phyloP scores from a whole-genome alignment of 2,888 invertebrate genomes.

The Gymnosoma rotundatum region DNA sequence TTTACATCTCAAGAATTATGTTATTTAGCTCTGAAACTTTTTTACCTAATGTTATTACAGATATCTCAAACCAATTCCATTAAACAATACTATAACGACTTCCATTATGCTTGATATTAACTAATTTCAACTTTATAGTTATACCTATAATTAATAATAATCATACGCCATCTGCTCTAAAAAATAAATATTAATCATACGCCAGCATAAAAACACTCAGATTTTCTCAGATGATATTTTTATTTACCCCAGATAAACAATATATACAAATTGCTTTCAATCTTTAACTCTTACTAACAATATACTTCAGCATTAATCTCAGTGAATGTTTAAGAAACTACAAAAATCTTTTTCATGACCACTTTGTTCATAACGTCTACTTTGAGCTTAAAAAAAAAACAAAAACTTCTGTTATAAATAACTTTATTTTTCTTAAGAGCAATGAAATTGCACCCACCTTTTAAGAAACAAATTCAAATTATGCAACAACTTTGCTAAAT shows the following conservation, averaged over 20 bases:
- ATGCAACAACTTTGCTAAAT: constrained; percentile 34
- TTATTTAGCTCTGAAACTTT: no score
- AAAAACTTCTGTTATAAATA: constrained; percentile 19
- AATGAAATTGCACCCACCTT: not conserved
- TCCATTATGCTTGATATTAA: no score
- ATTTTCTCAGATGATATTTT: not conserved
- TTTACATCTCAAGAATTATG: no score
- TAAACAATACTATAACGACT: no score
- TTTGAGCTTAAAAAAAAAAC: no score
- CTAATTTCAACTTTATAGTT: no score
- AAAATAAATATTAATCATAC: constrained; percentile 2
- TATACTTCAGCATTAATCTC: not conserved
- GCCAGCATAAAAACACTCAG: no score
- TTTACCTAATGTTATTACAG: no score
- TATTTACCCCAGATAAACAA: not conserved
- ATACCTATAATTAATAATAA: not conserved
- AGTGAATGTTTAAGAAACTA: no score
- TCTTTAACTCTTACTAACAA: not conserved
- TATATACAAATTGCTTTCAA: not conserved
- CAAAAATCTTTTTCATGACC: no score
- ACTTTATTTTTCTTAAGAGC: not conserved
- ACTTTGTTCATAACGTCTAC: not conserved
- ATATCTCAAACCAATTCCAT: no score
- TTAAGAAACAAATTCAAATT: constrained; percentile 6
- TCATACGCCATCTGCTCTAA: not conserved